Evolutionary conservation across 2,797 vertebrate species (phyloP).

Genomic region (Pipistrellus pipistrellus): DNA sequence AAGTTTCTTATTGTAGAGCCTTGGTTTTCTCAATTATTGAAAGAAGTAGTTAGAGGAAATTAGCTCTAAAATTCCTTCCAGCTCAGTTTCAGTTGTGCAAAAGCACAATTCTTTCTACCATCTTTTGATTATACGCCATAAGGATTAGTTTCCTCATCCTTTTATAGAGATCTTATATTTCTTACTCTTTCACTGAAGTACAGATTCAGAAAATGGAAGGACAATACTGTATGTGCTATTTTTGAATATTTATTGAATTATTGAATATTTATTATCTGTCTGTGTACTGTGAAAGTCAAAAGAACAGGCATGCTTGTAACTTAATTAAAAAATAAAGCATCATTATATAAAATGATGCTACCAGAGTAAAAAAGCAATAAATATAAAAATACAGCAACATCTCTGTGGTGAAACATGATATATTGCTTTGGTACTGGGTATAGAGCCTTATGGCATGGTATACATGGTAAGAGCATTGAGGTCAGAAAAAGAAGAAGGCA

Average conservation of each 20-base stretch:
- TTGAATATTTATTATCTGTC: neutral
- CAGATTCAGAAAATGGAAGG: neutral
- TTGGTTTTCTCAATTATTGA: constrained; percentile 52
- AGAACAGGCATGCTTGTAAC: neutral
- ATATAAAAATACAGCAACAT: neutral
- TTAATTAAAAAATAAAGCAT: neutral
- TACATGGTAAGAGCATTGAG: neutral
- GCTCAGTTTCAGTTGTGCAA: neutral
- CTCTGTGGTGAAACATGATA: neutral
- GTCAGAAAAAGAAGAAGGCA: neutral
- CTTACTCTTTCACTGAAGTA: neutral
- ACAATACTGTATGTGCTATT: neutral
- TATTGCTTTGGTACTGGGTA: neutral
- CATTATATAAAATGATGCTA: neutral
- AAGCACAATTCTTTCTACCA: neutral
- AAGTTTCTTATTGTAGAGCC: neutral
- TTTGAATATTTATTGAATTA: neutral
- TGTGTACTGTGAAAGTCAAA: neutral
- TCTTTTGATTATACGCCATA: neutral
- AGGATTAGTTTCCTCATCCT: neutral
- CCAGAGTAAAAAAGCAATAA: constrained; percentile 22
- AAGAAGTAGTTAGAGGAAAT: neutral
- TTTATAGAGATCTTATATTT: neutral
- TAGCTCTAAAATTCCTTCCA: constrained; percentile 22
- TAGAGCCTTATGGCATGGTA: neutral